These are phyloP conservation scores for Odontocolon sp. DNA, from an alignment of 2,888 invertebrate species.

Conservation along the genomic window DNA sequence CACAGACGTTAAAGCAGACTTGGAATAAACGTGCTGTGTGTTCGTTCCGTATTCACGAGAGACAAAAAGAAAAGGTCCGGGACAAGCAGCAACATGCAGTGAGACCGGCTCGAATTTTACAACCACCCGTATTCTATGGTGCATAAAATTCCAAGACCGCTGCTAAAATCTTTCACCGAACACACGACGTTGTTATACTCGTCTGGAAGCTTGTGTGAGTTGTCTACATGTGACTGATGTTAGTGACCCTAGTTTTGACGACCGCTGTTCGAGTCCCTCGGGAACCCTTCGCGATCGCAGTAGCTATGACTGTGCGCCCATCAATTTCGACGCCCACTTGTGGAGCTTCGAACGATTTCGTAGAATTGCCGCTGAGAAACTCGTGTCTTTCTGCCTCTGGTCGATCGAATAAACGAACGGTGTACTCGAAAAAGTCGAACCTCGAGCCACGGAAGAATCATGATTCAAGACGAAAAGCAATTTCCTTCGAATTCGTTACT, in stretches of 20 bases:
- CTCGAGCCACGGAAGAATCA: too few species aligned
- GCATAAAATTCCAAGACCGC: constrained; percentile 14
- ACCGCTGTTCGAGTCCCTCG: background rate
- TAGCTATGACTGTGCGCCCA: too few species aligned
- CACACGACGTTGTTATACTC: too few species aligned
- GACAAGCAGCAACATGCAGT: background rate
- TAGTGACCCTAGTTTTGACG: background rate
- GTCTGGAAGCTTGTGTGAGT: background rate
- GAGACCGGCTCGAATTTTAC: constrained; percentile 29
- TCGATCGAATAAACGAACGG: background rate
- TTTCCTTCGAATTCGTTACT: too few species aligned
- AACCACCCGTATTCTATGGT: constrained; percentile 9
- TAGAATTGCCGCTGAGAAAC: background rate
- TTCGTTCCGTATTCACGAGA: too few species aligned
- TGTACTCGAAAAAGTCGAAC: too few species aligned
- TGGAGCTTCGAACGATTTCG: constrained; percentile 15
- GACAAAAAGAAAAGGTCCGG: background rate
- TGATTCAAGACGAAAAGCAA: background rate
- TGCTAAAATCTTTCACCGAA: too few species aligned
- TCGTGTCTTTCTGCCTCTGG: background rate
- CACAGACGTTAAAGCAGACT: background rate
- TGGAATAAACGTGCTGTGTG: background rate
- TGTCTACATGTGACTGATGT: background rate
- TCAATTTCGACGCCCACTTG: background rate
- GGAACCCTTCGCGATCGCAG: constrained; percentile 5